Evolutionary conservation across 2,113 vertebrate species (phyloP).

Genomic region (Datnioides undecimradiatus): DNA sequence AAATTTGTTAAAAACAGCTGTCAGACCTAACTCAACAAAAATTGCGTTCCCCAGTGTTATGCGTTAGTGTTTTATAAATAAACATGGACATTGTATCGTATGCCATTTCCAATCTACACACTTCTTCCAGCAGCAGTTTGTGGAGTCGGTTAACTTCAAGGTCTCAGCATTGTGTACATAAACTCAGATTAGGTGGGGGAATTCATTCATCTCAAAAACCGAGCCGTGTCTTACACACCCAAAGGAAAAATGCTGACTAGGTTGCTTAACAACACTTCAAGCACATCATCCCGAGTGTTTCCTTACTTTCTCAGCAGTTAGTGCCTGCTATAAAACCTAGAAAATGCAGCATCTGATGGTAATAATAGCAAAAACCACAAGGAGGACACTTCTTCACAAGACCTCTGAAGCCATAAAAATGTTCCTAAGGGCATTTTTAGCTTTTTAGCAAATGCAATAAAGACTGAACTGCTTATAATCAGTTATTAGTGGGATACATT

Average conservation of each 20-base stretch:
- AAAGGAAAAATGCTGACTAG: slow-evolving; percentile 1
- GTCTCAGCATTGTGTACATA: too few species aligned
- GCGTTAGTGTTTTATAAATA: background rate
- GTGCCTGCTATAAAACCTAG: background rate
- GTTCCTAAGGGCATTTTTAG: background rate
- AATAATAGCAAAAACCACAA: too few species aligned
- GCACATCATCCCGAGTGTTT: background rate
- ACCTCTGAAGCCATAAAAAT: background rate
- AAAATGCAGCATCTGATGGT: too few species aligned
- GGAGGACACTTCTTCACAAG: too few species aligned
- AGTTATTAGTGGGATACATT: background rate
- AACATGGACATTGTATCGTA: background rate
- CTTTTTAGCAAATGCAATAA: background rate
- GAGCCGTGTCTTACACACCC: background rate
- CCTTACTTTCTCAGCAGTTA: background rate
- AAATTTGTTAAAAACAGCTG: too few species aligned
- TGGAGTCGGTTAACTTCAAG: background rate
- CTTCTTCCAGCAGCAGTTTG: background rate
- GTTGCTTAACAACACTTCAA: background rate
- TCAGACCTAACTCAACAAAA: too few species aligned
- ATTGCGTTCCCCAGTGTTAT: too few species aligned
- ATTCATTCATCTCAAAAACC: slow-evolving; percentile 10
- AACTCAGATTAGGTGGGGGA: background rate
- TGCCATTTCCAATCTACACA: background rate
- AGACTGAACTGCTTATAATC: background rate